These are phyloP conservation scores for Acropora tenuis DNA, from an alignment of 64 coral and sea anemone species.

Conservation along the genomic window DNA sequence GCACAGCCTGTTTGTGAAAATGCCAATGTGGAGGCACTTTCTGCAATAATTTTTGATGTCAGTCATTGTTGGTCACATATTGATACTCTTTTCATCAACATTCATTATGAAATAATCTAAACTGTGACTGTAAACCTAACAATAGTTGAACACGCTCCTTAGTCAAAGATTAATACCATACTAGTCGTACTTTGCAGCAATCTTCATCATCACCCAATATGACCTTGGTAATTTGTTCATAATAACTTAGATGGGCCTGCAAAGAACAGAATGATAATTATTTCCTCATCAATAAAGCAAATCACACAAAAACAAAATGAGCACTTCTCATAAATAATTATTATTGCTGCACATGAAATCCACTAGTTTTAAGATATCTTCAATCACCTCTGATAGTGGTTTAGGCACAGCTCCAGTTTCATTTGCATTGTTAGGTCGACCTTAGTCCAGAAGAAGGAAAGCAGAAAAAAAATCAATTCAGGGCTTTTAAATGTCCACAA, in stretches of 20 bases:
- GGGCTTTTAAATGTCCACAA: neutral
- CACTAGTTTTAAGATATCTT: neutral
- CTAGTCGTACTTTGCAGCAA: conserved; percentile 59
- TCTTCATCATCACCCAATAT: conserved; percentile 80
- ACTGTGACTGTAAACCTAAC: too few relatives aligned
- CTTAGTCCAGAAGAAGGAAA: neutral
- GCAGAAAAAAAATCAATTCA: neutral
- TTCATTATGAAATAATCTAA: too few relatives aligned
- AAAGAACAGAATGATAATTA: neutral
- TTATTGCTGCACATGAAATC: too few relatives aligned
- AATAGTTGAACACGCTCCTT: too few relatives aligned
- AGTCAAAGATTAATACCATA: too few relatives aligned
- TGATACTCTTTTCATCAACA: too few relatives aligned
- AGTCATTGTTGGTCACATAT: too few relatives aligned
- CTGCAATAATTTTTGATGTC: too few relatives aligned
- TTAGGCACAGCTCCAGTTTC: conserved; percentile 8
- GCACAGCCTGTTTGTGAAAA: too few relatives aligned
- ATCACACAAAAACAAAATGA: too few relatives aligned
- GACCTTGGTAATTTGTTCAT: conserved; percentile 80
- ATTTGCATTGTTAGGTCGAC: conserved; percentile 12
- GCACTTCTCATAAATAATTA: too few relatives aligned
- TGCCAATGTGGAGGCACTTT: too few relatives aligned
- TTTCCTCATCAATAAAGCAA: neutral
- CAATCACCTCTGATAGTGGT: conserved; percentile 48
- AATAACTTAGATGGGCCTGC: conserved; percentile 75